Percentiles rank a stretch among this genome's conserved stretches.
Conservation (phyloP, 2,113 vertebrate genomes). For the Hippocampus barbouri region DNA sequence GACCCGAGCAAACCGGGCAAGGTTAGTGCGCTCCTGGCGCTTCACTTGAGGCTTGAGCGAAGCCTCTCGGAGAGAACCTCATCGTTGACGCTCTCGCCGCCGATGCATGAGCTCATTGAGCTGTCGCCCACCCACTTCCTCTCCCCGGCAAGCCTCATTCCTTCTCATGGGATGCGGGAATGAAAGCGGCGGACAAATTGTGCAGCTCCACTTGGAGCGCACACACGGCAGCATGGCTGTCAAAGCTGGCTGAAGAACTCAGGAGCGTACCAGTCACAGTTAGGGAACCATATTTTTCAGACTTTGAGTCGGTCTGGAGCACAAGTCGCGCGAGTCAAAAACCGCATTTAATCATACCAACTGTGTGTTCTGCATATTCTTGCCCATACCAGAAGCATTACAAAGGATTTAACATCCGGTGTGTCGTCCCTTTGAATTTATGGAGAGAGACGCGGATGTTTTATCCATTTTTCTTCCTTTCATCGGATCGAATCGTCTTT, state of each 20-base stretch:
- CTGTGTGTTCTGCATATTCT: not conserved
- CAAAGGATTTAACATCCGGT: slow-evolving; percentile 11
- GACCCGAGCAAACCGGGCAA: too few relatives aligned
- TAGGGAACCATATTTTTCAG: too few relatives aligned
- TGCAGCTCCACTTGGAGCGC: not conserved
- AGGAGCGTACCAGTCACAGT: too few relatives aligned
- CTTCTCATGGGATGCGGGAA: not conserved
- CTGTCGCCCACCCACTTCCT: slow-evolving; percentile 19
- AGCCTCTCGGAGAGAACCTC: slow-evolving; percentile 16
- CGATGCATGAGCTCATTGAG: slow-evolving; percentile 34
- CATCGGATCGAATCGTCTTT: slow-evolving; percentile 33
- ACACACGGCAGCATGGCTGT: not conserved
- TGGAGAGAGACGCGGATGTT: slow-evolving; percentile 27
- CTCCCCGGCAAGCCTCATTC: slow-evolving; percentile 2
- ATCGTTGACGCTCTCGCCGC: slow-evolving; percentile 24
- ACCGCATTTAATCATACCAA: not conserved
- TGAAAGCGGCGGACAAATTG: slow-evolving; percentile 18
- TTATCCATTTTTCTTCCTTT: slow-evolving; percentile 28
- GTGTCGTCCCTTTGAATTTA: slow-evolving; percentile 41
- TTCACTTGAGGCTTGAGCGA: too few relatives aligned
- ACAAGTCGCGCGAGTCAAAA: too few relatives aligned
- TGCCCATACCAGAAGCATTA: not conserved
- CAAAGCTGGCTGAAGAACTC: not conserved
- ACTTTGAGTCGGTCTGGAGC: too few relatives aligned
- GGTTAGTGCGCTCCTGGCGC: too few relatives aligned